Evolutionary conservation across 2,797 vertebrate genomes (phyloP).

Genomic region (Tragelaphus eurycerus): DNA sequence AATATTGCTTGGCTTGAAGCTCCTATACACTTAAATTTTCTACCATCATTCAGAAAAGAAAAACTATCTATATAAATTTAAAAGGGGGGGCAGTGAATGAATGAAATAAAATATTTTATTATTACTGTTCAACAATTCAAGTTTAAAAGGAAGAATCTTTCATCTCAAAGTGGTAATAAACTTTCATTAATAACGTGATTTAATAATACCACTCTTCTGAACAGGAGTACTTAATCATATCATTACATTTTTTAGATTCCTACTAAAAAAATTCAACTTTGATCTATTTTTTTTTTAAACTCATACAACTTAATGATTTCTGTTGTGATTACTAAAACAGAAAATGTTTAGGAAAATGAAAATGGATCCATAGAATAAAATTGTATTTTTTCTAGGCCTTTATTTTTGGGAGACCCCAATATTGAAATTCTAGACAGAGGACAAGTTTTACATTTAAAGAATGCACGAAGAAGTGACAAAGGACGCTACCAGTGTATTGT

Average conservation of each 20-base stretch:
- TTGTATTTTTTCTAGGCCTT: constrained; percentile 82
- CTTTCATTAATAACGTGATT: neutral
- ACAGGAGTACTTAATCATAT: neutral
- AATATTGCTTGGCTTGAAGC: neutral
- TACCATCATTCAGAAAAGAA: too few species aligned
- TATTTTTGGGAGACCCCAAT: constrained; percentile 92
- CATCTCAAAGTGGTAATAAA: neutral
- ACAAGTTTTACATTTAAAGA: constrained; percentile 91
- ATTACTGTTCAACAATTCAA: neutral
- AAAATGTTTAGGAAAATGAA: neutral
- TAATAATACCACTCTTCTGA: neutral
- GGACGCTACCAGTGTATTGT: constrained; percentile 93
- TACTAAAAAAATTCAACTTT: neutral
- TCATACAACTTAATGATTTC: neutral
- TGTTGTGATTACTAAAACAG: neutral
- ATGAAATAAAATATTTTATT: too few species aligned
- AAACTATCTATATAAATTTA: neutral
- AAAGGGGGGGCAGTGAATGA: neutral
- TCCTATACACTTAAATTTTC: neutral
- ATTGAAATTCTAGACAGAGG: constrained; percentile 88
- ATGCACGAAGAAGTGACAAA: constrained; percentile 90
- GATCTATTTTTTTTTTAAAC: neutral
- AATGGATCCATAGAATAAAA: constrained; percentile 13
- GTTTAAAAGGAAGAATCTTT: neutral
- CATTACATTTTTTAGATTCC: neutral